Evolutionary conservation across 2,888 invertebrate species (phyloP).

Genomic region (Saturnia japonica): DNA sequence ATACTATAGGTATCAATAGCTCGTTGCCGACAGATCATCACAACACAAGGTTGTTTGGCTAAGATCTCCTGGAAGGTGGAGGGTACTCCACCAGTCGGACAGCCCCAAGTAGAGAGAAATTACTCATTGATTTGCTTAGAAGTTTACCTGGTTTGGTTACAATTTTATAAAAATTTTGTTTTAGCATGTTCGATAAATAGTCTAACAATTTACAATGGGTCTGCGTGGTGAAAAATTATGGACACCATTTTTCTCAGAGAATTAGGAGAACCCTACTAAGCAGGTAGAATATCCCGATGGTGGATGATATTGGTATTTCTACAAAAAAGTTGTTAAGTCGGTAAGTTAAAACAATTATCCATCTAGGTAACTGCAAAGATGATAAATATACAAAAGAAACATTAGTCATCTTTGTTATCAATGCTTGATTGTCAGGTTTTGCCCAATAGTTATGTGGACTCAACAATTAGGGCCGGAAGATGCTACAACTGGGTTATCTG

Average conservation of each 20-base stretch:
- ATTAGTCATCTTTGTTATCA: slow-evolving; percentile 56
- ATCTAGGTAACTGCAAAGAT: slow-evolving; percentile 4
- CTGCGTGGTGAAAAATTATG: not conserved
- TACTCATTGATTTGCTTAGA: no score
- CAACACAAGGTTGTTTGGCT: no score
- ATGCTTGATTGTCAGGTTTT: slow-evolving; percentile 57
- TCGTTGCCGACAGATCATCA: no score
- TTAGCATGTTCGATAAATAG: not conserved
- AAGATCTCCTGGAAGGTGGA: no score
- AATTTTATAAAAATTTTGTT: not conserved
- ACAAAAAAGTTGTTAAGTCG: not conserved
- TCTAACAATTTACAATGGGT: not conserved
- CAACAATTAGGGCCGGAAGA: slow-evolving; percentile 59
- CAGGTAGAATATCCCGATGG: not conserved
- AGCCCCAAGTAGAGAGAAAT: no score
- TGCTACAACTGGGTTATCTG: slow-evolving; percentile 53
- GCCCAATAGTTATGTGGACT: slow-evolving; percentile 46
- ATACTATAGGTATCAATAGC: no score
- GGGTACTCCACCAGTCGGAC: no score
- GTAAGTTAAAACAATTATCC: not conserved
- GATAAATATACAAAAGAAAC: slow-evolving; percentile 19
- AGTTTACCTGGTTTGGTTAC: not conserved
- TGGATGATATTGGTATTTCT: not conserved
- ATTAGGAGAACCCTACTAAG: not conserved
- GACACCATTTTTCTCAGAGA: not conserved